Evolutionary conservation across 2,797 vertebrate genomes (phyloP).

Genomic region (Characodon lateralis): DNA sequence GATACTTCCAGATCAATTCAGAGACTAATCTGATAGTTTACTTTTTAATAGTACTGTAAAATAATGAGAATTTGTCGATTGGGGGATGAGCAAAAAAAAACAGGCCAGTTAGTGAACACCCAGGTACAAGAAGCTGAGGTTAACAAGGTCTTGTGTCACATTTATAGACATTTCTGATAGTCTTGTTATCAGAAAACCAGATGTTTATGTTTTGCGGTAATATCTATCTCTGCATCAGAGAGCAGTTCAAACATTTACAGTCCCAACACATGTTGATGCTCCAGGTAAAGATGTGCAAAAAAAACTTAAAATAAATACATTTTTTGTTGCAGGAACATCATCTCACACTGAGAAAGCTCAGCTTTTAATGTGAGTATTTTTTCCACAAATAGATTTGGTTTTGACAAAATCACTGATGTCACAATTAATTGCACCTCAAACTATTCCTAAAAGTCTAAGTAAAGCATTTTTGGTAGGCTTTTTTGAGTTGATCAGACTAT

Average conservation of each 20-base stretch:
- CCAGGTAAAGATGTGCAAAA: too few relatives aligned
- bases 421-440: neutral
- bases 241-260: too few relatives aligned
- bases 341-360: too few relatives aligned
- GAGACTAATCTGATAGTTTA: neutral
- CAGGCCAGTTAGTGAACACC: slow-evolving; percentile 40
- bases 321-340: too few relatives aligned
- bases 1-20: neutral
- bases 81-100: slow-evolving; percentile 5
- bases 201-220: neutral
- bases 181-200: too few relatives aligned
- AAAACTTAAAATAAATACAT: too few relatives aligned
- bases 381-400: too few relatives aligned
- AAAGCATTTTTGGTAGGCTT: neutral
- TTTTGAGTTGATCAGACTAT: neutral
- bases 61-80: slow-evolving; percentile 3
- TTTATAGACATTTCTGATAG: too few relatives aligned
- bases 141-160: too few relatives aligned
- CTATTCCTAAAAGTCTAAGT: neutral
- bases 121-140: neutral
- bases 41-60: neutral
- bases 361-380: too few relatives aligned
- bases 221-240: neutral
- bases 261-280: too few relatives aligned
- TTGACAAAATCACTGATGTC: neutral